Base-by-base conservation (phyloP, 2,888 invertebrate genomes). In the Latrodectus hesperus region DNA sequence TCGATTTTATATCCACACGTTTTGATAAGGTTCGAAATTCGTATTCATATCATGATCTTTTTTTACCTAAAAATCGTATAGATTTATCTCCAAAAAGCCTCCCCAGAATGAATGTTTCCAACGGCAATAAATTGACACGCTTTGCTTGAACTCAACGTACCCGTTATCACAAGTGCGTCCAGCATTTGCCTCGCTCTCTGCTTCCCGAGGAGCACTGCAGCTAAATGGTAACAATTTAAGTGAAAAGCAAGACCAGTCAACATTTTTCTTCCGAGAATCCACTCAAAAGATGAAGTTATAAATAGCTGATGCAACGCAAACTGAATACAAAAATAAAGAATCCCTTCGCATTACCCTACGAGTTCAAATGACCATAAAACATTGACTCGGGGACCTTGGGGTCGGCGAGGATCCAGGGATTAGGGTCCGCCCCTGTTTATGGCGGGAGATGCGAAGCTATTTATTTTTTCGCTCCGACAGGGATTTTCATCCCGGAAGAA, bases 321-420 rank as follows among this genome's bases (percentile, higher is more conserved):
- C 51, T 67, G 78, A 88, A 70, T 60, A 82, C 73, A 78, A 82
- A 88, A 83, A 71, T 72, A 81, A 78, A n/a, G 53, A 68, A 82
- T 38, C 26, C 60, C 52, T 68, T n/a, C 70, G 52, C 67, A 84
- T 84, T 88, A 88, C 84, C 84, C 80, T 80, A 79, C 74, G 82
- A 81, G 82, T 70, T 89, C 82, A 86, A 89, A 86, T 86, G 89
- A 86, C 89, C 86, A 85, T 89, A 86, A 89, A 89, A 89, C 79
- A 86, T 78, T 89, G 86, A 83, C 72, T 73, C n/a, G 60, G 49
- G 26, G 88, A 72, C 75, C 79, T 78, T 55, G 22, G 89, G 85
- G 88, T 76, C 76, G 73, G n/a, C 49, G 74, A n/a, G 74, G 81
- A 87, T 74, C 73, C 78, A 26, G 67, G 88, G 86, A 85, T 88